Conservation (phyloP, 2,888 invertebrate species). For the Nephrotoma flavescens region DNA sequence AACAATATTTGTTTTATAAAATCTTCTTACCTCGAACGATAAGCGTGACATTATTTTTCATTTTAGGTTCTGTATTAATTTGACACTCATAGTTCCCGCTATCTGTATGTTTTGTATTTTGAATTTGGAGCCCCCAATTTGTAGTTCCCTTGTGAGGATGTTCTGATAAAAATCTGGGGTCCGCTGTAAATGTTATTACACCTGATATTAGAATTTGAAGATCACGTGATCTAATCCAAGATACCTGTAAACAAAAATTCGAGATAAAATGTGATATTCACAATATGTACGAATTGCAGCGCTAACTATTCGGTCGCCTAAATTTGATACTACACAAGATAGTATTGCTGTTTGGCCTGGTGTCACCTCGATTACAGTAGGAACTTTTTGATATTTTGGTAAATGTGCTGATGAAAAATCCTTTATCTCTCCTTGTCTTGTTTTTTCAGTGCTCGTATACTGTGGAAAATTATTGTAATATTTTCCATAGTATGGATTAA, state of each 20-base stretch:
- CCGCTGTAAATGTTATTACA: slow-evolving; percentile 5
- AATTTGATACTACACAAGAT: not conserved
- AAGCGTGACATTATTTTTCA: slow-evolving; percentile 6
- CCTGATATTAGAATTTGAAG: slow-evolving; percentile 6
- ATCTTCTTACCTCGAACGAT: slow-evolving; percentile 5
- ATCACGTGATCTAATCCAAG: slow-evolving; percentile 7
- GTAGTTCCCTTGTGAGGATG: not conserved
- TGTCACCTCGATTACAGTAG: not conserved
- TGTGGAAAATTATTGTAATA: not conserved
- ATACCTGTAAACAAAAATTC: not conserved
- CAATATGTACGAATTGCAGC: not conserved
- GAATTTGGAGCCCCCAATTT: slow-evolving; percentile 5
- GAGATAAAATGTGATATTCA: not conserved
- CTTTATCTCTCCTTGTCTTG: not conserved
- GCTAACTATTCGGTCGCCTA: slow-evolving; percentile 1
- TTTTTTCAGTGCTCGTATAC: not conserved
- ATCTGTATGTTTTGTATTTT: slow-evolving; percentile 5
- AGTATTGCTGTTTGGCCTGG: slow-evolving; percentile 4
- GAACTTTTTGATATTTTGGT: not conserved
- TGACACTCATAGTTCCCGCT: slow-evolving; percentile 8
- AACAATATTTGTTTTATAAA: not conserved
- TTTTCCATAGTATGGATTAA: not conserved
- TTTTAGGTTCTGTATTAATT: slow-evolving; percentile 7
- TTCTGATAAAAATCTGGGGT: slow-evolving; percentile 6
- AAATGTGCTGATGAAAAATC: not conserved